phyloP scores from a whole-genome alignment of 1,140 invertebrate species.

The Cardiocondyla obscurior region DNA sequence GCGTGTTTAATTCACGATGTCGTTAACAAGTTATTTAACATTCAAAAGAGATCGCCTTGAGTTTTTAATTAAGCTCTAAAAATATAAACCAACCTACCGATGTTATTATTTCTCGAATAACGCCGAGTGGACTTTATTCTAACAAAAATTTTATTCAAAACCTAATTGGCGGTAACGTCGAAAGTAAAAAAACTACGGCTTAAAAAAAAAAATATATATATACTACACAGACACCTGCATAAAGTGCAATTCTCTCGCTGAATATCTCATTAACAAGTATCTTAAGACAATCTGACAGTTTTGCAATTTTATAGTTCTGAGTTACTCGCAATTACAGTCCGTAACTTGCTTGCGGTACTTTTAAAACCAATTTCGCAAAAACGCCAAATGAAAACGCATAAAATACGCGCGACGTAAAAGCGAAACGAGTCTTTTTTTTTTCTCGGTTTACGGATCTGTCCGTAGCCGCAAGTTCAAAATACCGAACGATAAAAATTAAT shows the following conservation, averaged over 20 bases:
- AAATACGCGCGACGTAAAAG: constrained; percentile 22
- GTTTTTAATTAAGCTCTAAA: constrained; percentile 37
- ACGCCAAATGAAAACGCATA: background rate
- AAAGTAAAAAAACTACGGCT: background rate
- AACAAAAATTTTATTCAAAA: constrained; percentile 4
- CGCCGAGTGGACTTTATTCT: background rate
- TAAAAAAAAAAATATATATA: background rate
- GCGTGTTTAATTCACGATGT: constrained; percentile 17
- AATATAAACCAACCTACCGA: background rate
- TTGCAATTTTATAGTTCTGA: background rate
- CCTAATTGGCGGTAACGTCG: background rate
- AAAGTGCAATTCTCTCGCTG: background rate
- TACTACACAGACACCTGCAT: too few species aligned
- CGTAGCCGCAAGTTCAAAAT: background rate
- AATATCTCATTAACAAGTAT: background rate
- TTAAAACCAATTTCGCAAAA: background rate
- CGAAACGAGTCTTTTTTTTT: constrained; percentile 16
- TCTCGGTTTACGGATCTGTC: background rate
- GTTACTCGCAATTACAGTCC: background rate
- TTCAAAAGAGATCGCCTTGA: constrained; percentile 1
- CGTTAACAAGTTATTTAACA: constrained; percentile 35
- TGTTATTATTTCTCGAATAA: background rate
- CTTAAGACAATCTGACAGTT: background rate
- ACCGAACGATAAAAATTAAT: background rate
- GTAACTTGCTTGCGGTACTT: background rate